phyloP scores from a whole-genome alignment of 2,113 vertebrate species.

The Bothrops jararaca region DNA sequence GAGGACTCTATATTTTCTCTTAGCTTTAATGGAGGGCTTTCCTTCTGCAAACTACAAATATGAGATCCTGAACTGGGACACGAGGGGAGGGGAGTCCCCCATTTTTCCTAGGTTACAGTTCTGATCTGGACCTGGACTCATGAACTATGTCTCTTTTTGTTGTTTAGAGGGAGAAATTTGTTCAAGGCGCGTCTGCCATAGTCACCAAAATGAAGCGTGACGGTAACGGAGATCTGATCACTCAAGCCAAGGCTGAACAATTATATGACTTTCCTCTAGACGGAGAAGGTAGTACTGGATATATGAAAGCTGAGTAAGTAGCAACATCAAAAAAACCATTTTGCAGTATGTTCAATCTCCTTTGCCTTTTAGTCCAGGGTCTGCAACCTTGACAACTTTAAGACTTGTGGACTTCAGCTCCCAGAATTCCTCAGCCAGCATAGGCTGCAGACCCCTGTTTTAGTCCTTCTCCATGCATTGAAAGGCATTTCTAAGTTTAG shows the following conservation, averaged over 20 bases:
- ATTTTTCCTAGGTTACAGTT: neutral
- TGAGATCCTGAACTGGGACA: neutral
- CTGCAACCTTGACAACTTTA: too few relatives aligned
- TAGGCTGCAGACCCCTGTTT: neutral
- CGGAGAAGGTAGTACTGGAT: conserved; percentile 71
- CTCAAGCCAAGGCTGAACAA: conserved; percentile 71
- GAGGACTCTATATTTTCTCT: neutral
- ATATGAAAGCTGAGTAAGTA: conserved; percentile 74
- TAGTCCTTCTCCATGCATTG: neutral
- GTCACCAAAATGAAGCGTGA: conserved; percentile 74
- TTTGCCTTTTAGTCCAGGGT: neutral
- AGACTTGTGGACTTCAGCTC: too few relatives aligned
- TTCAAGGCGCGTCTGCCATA: conserved; percentile 72
- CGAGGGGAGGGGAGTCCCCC: neutral
- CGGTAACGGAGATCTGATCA: conserved; percentile 65
- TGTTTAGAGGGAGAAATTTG: conserved; percentile 67
- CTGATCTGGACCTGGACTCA: neutral
- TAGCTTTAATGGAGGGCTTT: neutral
- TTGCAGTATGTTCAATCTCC: neutral
- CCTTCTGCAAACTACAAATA: neutral
- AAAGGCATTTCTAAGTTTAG: neutral
- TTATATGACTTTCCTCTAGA: conserved; percentile 74
- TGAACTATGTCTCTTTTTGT: conserved; percentile 13
- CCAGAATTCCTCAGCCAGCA: too few relatives aligned
- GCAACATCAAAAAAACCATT: neutral